Base-by-base conservation (phyloP, 2,797 vertebrate genomes). In the Megalops cyprinoides region DNA sequence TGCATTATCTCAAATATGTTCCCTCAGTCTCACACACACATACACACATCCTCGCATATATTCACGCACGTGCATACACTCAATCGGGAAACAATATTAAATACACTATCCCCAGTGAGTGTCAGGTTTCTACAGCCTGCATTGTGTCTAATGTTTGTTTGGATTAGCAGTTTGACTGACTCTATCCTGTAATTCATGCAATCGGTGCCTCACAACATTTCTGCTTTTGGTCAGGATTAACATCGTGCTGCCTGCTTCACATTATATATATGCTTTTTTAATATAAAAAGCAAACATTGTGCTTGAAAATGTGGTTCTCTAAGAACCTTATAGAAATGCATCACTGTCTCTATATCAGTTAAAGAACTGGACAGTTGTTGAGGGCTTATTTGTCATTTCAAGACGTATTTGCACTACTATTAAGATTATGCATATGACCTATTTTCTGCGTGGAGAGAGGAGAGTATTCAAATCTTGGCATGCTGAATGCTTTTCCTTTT, bases 81-180 rank as follows among this genome's bases (percentile, higher is more conserved):
- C 25, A 67, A 82, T 78, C 76, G 78, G 53, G 62, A 55, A 82
- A 37, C 8, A 14, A 56, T 60, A 78, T 60, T 23, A 60, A 74
- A 53, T 20, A 78, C 42, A 49, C 23, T 42, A n/a, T 78, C 75
- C 18, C 76, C 69, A 20, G 31, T 34, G 69, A 77, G 37, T 25
- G 23, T 60, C 49, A 55, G 37, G 23, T 71, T 60, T 73, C 80
- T 53, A 58, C 76, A n/a, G 51, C 37, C 44, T 49, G 31, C 62
- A 37, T 78, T 82, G 48, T 51, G 23, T 44, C 12, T 31, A 28
- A 39, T 62, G 65, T 53, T 42, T 42, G 34, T 80, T 53, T 53
- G 58, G 60, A 81, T 46, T 65, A 77, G 62, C 49, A 77, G 75
- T 34, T 56, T 71, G 37, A 56, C 53, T 34, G 55, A 56, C 9